A percentile compares a stretch with the other conserved stretches of the same genome.
Conservation (phyloP, 2,113 vertebrate genomes). For the Apus apus region DNA sequence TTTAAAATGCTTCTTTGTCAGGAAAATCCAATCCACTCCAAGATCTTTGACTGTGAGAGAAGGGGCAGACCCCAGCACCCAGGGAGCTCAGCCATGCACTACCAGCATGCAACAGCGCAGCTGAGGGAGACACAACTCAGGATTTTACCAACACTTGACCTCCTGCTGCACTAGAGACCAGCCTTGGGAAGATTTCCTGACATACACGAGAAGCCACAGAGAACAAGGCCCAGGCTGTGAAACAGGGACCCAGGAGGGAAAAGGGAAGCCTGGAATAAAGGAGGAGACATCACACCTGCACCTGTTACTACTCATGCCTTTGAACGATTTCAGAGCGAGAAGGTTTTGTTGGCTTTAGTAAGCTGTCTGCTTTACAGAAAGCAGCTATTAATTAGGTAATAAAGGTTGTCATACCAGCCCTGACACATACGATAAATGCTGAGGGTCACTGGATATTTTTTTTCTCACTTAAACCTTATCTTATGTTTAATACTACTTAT, state of each 20-base stretch:
- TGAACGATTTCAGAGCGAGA: neutral
- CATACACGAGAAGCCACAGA: neutral
- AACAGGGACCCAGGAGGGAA: neutral
- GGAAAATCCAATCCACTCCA: neutral
- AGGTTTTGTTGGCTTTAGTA: neutral
- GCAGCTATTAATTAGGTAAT: neutral
- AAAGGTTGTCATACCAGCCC: neutral
- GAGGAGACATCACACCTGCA: neutral
- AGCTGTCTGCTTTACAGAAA: neutral
- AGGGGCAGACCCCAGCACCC: neutral
- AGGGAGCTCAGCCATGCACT: accelerated
- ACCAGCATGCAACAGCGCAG: accelerated
- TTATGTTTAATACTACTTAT: constrained; percentile 38
- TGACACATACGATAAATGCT: neutral
- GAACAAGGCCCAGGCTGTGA: neutral
- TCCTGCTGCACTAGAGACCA: neutral
- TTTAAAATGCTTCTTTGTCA: neutral
- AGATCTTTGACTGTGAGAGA: neutral
- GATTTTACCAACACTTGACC: neutral
- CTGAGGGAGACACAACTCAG: neutral
- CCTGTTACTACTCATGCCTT: neutral
- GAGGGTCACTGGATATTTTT: neutral
- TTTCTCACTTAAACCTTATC: constrained; percentile 17
- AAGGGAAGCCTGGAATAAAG: neutral
- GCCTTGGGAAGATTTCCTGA: neutral